These are phyloP conservation scores for Chrysolina haemoptera DNA, from an alignment of 2,888 invertebrate species.

Conservation along the genomic window DNA sequence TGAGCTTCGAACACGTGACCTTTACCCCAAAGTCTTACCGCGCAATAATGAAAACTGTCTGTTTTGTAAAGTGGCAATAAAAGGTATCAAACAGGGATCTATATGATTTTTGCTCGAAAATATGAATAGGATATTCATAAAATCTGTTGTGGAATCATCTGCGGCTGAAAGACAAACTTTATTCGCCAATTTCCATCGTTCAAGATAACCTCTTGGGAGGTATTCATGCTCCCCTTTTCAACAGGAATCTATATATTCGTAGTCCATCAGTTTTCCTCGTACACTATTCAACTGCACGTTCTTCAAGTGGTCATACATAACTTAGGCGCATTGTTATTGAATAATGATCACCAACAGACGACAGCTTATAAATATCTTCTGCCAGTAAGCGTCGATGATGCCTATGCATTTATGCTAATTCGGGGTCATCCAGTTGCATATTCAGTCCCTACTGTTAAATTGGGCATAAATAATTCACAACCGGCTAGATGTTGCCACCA, in stretches of 20 bases:
- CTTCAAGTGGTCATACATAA: slow-evolving; percentile 15
- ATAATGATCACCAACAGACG: slow-evolving; percentile 16
- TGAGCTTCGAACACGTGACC: too few relatives aligned
- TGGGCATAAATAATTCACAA: slow-evolving; percentile 55
- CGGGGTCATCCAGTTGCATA: slow-evolving; percentile 55
- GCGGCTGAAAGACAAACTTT: too few relatives aligned
- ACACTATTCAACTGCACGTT: neutral
- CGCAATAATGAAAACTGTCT: too few relatives aligned
- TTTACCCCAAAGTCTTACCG: too few relatives aligned
- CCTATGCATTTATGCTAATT: slow-evolving; percentile 61
- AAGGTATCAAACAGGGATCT: neutral
- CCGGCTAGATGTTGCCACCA: slow-evolving; percentile 7
- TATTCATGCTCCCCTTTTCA: too few relatives aligned
- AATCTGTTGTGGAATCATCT: too few relatives aligned
- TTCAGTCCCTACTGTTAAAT: slow-evolving; percentile 58
- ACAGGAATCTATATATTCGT: neutral
- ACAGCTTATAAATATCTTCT: slow-evolving; percentile 24
- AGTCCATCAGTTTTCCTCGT: neutral
- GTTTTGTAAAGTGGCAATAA: too few relatives aligned
- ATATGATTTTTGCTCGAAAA: too few relatives aligned
- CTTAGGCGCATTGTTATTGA: slow-evolving; percentile 19
- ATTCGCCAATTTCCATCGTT: too few relatives aligned
- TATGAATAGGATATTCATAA: too few relatives aligned
- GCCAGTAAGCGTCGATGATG: slow-evolving; percentile 43
- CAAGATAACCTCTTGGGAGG: too few relatives aligned